Evolutionary conservation across 2,113 vertebrate genomes (phyloP).

Genomic region (Caracal caracal): DNA sequence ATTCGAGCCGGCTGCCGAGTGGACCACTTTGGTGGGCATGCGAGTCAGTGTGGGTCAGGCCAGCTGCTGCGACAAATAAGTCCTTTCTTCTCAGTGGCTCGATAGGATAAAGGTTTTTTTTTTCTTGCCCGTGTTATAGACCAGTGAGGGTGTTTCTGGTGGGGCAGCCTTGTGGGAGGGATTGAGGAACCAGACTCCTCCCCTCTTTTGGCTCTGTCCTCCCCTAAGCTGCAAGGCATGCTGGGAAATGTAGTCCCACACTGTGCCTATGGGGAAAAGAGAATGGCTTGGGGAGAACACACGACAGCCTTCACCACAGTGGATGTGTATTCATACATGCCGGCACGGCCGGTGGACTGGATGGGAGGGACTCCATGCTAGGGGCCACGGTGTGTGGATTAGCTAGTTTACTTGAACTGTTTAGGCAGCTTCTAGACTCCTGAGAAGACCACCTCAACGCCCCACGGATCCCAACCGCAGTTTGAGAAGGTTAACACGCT

Average conservation of each 20-base stretch:
- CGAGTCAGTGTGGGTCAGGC: background rate
- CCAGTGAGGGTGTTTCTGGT: background rate
- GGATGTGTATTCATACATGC: background rate
- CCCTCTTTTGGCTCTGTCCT: background rate
- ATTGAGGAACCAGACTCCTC: background rate
- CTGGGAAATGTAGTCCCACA: background rate
- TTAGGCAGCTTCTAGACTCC: background rate
- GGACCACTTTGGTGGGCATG: background rate
- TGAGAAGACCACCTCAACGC: rapidly evolving
- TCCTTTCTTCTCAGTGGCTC: background rate
- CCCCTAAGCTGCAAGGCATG: background rate
- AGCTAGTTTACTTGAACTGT: background rate
- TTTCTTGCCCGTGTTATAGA: background rate
- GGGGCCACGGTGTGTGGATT: background rate
- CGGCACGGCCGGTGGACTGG: rapidly evolving
- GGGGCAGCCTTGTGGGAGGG: background rate
- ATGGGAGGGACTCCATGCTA: background rate
- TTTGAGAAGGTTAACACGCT: background rate
- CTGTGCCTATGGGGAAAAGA: background rate
- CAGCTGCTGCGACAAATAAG: background rate
- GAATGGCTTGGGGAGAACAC: too few species aligned
- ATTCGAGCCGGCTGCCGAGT: background rate
- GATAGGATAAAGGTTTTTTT: background rate
- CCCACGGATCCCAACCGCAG: rapidly evolving
- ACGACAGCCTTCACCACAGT: rapidly evolving